phyloP scores from a whole-genome alignment of 1,140 invertebrate species.

The Coenobita brevimanus region DNA sequence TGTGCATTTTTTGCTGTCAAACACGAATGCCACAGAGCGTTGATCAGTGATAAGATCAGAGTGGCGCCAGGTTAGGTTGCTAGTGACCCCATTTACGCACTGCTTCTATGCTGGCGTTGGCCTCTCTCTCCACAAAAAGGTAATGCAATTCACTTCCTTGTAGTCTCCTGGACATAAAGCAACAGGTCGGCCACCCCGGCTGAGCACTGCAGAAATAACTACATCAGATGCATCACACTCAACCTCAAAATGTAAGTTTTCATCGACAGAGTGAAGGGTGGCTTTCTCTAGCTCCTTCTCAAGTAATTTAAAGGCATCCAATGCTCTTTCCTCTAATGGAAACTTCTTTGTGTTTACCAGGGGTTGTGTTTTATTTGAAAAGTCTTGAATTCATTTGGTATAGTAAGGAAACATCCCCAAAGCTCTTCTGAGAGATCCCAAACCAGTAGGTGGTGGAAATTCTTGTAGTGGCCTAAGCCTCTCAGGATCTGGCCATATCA shows the following conservation, averaged over 20 bases:
- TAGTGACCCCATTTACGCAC: constrained; percentile 29
- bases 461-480: constrained; percentile 38
- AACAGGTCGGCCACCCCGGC: constrained; percentile 40
- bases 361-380: constrained; percentile 34
- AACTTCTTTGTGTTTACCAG: constrained; percentile 20
- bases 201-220: constrained; percentile 34
- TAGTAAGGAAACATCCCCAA: constrained; percentile 48
- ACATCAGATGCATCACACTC: constrained; percentile 38
- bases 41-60: constrained; percentile 35
- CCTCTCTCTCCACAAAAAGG: constrained; percentile 26
- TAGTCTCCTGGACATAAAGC: constrained; percentile 33
- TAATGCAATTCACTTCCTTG: constrained; percentile 30
- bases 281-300: constrained; percentile 17
- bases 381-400: constrained; percentile 40
- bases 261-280: constrained; percentile 28
- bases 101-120: constrained; percentile 28
- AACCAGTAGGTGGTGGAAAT: constrained; percentile 9
- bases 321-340: neutral
- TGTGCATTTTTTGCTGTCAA: constrained; percentile 13
- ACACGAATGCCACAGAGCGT: constrained; percentile 27
- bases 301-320: constrained; percentile 14
- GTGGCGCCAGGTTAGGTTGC: constrained; percentile 26
- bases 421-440: constrained; percentile 28
- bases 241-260: constrained; percentile 33
- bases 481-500: constrained; percentile 41